Evolutionary conservation across 2,888 invertebrate species (phyloP).

Genomic region (Colletes collaris): DNA sequence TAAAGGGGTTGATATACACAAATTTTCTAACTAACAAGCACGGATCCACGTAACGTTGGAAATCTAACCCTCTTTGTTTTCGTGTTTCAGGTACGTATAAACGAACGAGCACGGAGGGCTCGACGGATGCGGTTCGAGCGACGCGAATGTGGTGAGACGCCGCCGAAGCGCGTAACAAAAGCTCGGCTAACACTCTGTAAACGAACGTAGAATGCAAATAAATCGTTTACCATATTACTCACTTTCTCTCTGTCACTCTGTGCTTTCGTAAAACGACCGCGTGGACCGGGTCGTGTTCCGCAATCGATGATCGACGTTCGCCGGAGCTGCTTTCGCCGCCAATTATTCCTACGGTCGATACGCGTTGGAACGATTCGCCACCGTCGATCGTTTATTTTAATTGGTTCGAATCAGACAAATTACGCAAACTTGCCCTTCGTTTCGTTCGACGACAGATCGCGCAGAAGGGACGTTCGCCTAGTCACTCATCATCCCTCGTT

Average conservation of each 20-base stretch:
- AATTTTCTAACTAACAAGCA: too few relatives aligned
- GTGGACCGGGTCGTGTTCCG: neutral
- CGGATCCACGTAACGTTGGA: too few relatives aligned
- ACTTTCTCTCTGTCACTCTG: conserved; percentile 44
- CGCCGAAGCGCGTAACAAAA: conserved; percentile 55
- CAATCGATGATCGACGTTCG: conserved; percentile 28
- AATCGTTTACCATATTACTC: conserved; percentile 59
- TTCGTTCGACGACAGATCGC: too few relatives aligned
- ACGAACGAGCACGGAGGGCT: conserved; percentile 6
- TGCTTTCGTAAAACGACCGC: conserved; percentile 35
- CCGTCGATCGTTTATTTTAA: conserved; percentile 19
- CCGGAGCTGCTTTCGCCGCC: conserved; percentile 13
- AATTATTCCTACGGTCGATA: conserved; percentile 36
- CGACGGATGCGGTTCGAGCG: conserved; percentile 16
- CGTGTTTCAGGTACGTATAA: conserved; percentile 74
- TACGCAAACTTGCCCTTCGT: too few relatives aligned
- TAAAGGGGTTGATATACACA: too few relatives aligned
- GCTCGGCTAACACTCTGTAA: conserved; percentile 62
- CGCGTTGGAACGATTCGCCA: conserved; percentile 5
- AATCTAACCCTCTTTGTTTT: conserved; percentile 40
- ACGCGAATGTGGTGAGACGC: conserved; percentile 63
- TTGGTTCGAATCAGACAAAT: conserved; percentile 25
- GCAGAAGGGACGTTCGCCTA: neutral
- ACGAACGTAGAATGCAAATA: conserved; percentile 66
- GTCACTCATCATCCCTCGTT: conserved; percentile 19